Conservation (phyloP, 2,888 invertebrate species). For the Alloscopus bannaensis region DNA sequence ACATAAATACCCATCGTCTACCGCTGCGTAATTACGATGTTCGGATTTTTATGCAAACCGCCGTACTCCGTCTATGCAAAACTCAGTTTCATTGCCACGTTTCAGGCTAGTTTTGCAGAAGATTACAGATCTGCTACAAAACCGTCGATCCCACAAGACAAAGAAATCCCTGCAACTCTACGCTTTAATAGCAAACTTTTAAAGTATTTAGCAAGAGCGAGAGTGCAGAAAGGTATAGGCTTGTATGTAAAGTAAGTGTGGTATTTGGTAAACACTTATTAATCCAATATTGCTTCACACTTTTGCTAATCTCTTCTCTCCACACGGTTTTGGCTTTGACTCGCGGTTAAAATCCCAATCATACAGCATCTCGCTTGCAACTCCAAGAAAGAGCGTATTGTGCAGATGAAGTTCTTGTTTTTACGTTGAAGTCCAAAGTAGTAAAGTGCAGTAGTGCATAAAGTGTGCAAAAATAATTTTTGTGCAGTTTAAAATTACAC, state of each 20-base stretch:
- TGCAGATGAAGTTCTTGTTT: neutral
- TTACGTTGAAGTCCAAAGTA: neutral
- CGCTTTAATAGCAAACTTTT: too few relatives aligned
- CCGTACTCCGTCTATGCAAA: too few relatives aligned
- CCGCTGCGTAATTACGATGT: too few relatives aligned
- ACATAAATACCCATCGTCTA: too few relatives aligned
- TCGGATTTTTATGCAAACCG: too few relatives aligned
- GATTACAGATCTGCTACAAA: too few relatives aligned
- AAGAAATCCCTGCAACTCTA: too few relatives aligned
- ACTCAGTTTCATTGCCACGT: too few relatives aligned
- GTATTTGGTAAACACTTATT: neutral
- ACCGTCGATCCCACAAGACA: too few relatives aligned
- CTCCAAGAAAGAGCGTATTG: neutral
- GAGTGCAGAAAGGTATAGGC: neutral
- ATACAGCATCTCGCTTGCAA: conserved; percentile 6
- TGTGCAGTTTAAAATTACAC: conserved; percentile 13
- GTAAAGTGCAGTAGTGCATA: conserved; percentile 56
- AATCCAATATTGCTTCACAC: conserved; percentile 15
- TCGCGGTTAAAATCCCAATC: conserved; percentile 11
- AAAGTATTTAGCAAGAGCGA: too few relatives aligned
- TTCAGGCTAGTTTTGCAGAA: too few relatives aligned
- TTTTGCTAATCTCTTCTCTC: conserved; percentile 1
- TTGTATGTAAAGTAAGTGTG: neutral
- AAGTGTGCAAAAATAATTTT: conserved; percentile 46
- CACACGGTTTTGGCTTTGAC: neutral